These are phyloP conservation scores for Gadus macrocephalus DNA, from an alignment of 2,113 vertebrate genomes.

Conservation along the genomic window DNA sequence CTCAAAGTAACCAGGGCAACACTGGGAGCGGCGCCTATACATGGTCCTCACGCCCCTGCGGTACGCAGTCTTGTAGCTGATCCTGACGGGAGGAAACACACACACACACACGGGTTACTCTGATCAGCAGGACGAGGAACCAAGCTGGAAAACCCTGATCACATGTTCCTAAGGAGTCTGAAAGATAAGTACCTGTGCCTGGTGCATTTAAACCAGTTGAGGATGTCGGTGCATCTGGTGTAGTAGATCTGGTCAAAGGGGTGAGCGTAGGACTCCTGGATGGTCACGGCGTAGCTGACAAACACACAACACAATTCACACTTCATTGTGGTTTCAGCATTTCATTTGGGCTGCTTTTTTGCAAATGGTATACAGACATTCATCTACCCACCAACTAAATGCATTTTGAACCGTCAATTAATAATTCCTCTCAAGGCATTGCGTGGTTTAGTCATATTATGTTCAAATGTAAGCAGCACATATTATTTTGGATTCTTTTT, in stretches of 20 bases:
- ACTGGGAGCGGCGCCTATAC: conserved; percentile 96
- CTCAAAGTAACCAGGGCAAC: conserved; percentile 97
- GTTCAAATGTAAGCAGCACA: too few relatives aligned
- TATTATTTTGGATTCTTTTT: too few relatives aligned
- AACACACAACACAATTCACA: not conserved
- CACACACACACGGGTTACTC: not conserved
- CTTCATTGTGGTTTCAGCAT: not conserved
- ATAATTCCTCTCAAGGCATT: too few relatives aligned
- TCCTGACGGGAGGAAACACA: conserved; percentile 74
- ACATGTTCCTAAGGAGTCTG: too few relatives aligned
- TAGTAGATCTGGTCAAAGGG: conserved; percentile 99
- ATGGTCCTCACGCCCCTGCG: conserved; percentile 93
- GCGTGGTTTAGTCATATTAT: too few relatives aligned
- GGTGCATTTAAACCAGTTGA: conserved; percentile 99
- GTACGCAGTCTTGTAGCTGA: conserved; percentile 98
- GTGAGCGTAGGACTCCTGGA: conserved; percentile 96
- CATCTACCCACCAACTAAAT: not conserved
- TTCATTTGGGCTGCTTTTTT: not conserved
- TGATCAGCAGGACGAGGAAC: too few relatives aligned
- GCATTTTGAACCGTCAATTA: too few relatives aligned
- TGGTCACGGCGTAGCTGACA: conserved; percentile 92
- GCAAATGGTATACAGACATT: too few relatives aligned
- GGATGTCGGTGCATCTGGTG: conserved; percentile 96
- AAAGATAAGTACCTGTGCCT: conserved; percentile 80
- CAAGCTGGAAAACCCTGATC: too few relatives aligned